These are phyloP conservation scores for Catamblyrhynchus diadema DNA, from an alignment of 2,797 vertebrate species.

Conservation along the genomic window DNA sequence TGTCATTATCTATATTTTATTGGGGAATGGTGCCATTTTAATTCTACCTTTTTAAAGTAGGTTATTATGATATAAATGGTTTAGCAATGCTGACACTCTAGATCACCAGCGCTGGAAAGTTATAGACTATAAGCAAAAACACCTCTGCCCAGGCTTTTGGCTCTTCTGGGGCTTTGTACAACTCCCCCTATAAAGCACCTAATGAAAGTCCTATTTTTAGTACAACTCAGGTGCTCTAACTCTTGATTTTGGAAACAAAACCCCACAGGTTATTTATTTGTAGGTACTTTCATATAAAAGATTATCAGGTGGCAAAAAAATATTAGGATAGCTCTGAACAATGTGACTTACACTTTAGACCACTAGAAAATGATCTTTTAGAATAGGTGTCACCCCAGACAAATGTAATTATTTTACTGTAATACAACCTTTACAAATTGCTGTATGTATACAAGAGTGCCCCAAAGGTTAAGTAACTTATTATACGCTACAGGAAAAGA, in stretches of 20 bases:
- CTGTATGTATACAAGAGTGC: neutral
- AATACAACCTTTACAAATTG: neutral
- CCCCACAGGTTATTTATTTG: neutral
- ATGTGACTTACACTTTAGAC: neutral
- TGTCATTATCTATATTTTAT: neutral
- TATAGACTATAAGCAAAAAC: neutral
- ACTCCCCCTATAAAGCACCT: neutral
- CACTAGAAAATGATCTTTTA: neutral
- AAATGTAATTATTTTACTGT: neutral
- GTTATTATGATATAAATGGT: neutral
- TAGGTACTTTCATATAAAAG: neutral
- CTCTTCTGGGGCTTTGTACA: neutral
- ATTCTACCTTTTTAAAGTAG: neutral
- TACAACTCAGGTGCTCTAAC: neutral
- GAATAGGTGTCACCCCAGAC: neutral
- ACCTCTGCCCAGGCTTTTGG: neutral
- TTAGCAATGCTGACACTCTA: neutral
- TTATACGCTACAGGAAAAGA: neutral
- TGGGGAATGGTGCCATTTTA: neutral
- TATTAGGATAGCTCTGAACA: neutral
- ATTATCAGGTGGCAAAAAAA: neutral
- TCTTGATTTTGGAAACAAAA: neutral
- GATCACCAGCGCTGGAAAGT: neutral
- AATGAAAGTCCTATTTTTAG: neutral
- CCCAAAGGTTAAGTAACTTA: neutral